Evolutionary conservation across 1,140 invertebrate genomes (phyloP).

Genomic region (Gryllus bimaculatus): DNA sequence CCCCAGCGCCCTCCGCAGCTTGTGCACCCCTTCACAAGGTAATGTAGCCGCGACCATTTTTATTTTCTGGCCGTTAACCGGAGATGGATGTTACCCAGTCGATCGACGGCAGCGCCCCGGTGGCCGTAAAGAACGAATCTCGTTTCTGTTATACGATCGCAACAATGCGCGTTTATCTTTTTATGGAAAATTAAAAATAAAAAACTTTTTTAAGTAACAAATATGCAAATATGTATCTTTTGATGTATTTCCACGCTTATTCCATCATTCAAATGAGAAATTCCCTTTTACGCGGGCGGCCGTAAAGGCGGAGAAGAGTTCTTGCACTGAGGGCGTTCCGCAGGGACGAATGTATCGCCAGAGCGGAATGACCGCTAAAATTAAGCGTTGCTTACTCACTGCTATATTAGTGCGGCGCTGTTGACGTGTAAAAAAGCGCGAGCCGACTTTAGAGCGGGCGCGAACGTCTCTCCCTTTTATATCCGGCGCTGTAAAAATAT

Average conservation of each 20-base stretch:
- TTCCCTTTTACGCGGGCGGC: background rate
- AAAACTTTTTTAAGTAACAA: background rate
- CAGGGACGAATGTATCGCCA: background rate
- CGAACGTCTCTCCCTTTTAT: background rate
- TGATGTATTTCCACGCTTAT: background rate
- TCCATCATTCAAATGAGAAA: background rate
- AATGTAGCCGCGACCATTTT: background rate
- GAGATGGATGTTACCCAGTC: background rate
- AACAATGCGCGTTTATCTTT: background rate
- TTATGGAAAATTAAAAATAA: slow-evolving; percentile 1
- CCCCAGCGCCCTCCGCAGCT: background rate
- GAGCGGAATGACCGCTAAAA: background rate
- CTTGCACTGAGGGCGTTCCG: background rate
- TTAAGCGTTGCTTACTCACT: slow-evolving; percentile 4
- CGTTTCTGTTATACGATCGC: background rate
- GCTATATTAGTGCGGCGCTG: background rate
- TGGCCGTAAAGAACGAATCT: background rate
- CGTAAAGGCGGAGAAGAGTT: background rate
- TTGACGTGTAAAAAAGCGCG: background rate
- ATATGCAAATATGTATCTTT: slow-evolving; percentile 6
- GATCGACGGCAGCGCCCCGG: background rate
- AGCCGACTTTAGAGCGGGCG: background rate
- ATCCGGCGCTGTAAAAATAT: background rate
- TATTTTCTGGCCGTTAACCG: slow-evolving; percentile 3
- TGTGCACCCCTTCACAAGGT: background rate